Evolutionary conservation across 2,888 invertebrate species (phyloP), one percentile per base, ranked within the genome.

Genomic region (Hypolimnas misippus): DNA sequence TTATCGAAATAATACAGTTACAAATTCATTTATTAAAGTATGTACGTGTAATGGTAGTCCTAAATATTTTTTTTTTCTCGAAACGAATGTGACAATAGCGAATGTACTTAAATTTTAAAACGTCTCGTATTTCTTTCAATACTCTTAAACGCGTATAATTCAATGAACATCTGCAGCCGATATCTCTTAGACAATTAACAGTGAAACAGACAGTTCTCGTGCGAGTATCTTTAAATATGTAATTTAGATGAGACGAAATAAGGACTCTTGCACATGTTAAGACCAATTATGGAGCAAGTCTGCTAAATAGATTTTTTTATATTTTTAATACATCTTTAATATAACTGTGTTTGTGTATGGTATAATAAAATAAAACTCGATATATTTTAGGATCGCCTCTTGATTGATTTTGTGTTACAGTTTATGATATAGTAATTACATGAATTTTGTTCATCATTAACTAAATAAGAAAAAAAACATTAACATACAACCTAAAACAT

Each of bases 131-230:
- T 84, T 91, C 91, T 83, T 75, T 88, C 87, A 73, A 73, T 87
- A 78, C 78, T 78, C 68, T 63, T 68, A 72, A 78, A 82, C 70
- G n/a, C n/a, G 76, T 79, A 84, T 87, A 87, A 87, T 80, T 89
- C 82, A 87, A 77, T 71, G 71, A 87, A 88, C 92, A 92, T 92
- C 88, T 92, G 92, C 84, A 89, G 82, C 77, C 86, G 76, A 89
- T 91, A 86, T 88, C 89, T 87, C 83, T 85, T 78, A 80, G 81
- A 84, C 89, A 91, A 92, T 91, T 91, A 92, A 90, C 83, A 87
- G 78, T 77, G 77, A 77, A 82, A 73, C 78, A 79, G 88, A 86
- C 89, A 83, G 79, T 72, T 70, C 79, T 80, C 77, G 76, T 83
- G 82, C 82, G 80, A 81, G 84, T 86, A 86, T 88, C 87, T 87